Percentiles rank a stretch among this genome's conserved stretches.
phyloP scores from a whole-genome alignment of 2,113 vertebrate genomes.

The Sebastes schlegelii region DNA sequence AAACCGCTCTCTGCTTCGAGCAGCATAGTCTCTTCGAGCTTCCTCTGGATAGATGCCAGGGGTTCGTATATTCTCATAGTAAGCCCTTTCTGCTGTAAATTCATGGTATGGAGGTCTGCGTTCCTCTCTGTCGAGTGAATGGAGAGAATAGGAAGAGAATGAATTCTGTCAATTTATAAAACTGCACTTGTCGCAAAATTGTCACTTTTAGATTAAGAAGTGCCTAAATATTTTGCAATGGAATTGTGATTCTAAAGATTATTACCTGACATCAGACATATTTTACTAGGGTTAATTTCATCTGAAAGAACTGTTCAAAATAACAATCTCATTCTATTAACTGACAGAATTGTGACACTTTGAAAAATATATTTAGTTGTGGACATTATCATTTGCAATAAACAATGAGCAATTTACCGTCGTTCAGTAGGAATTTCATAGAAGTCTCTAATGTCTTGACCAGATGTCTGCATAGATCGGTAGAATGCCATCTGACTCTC shows the following conservation, averaged over 20 bases:
- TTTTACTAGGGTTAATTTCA: not conserved
- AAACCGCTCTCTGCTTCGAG: constrained; percentile 94
- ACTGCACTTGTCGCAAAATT: not conserved
- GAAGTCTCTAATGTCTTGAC: constrained; percentile 97
- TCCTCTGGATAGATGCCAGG: constrained; percentile 93
- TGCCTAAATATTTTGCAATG: not conserved
- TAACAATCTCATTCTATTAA: not conserved
- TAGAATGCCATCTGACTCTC: constrained; percentile 99
- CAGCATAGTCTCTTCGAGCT: constrained; percentile 92
- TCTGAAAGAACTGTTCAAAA: not conserved
- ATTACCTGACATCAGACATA: not conserved
- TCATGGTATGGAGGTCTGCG: constrained; percentile 94
- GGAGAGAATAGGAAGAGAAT: constrained; percentile 2
- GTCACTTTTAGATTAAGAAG: not conserved
- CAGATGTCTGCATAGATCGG: constrained; percentile 97
- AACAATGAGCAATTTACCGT: constrained; percentile 81
- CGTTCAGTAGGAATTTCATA: constrained; percentile 95
- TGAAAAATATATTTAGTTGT: not conserved
- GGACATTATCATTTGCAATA: not conserved
- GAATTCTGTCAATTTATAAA: not conserved
- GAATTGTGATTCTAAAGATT: not conserved
- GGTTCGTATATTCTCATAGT: constrained; percentile 93
- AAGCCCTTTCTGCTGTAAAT: constrained; percentile 92
- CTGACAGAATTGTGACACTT: not conserved
- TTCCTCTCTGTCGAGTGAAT: constrained; percentile 87